Evolutionary conservation across 1,140 invertebrate species (phyloP).

Genomic region (Sarcophaga bullata): DNA sequence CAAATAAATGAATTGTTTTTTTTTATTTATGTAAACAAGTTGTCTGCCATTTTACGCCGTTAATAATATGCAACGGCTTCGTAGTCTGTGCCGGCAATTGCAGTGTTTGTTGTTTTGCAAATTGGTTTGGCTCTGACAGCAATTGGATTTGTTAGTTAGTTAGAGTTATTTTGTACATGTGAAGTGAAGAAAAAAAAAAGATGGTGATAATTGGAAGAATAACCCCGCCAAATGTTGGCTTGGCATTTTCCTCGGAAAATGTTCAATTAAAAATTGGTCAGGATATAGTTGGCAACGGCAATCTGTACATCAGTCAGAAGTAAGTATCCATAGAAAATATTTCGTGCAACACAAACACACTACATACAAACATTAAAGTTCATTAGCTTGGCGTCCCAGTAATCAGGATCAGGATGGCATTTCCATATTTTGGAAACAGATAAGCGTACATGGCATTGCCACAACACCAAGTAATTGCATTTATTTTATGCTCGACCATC

Average conservation of each 20-base stretch:
- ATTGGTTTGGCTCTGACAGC: no score
- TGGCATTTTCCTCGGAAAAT: constrained; percentile 59
- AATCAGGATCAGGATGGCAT: constrained; percentile 54
- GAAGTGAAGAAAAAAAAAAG: no score
- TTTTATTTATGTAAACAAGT: no score
- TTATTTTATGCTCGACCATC: constrained; percentile 63
- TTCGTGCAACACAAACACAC: constrained; percentile 9
- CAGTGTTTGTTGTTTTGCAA: no score
- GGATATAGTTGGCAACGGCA: constrained; percentile 56
- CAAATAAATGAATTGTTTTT: no score
- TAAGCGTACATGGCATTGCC: constrained; percentile 60
- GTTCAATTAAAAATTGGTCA: constrained; percentile 59
- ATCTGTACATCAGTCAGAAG: constrained; percentile 62
- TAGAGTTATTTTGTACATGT: no score
- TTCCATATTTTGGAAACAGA: constrained; percentile 61
- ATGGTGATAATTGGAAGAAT: constrained; percentile 53
- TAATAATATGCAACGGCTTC: no score
- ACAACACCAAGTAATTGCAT: constrained; percentile 60
- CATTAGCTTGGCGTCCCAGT: constrained; percentile 57
- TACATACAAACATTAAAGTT: constrained; percentile 47
- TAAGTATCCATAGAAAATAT: constrained; percentile 44
- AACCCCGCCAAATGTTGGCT: constrained; percentile 54
- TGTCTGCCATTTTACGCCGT: no score
- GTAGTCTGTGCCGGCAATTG: no score
- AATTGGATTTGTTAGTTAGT: no score